Percentiles rank a stretch among this genome's conserved stretches.
phyloP scores from a whole-genome alignment of 2,888 invertebrate species.

The Chydorus sphaericus region DNA sequence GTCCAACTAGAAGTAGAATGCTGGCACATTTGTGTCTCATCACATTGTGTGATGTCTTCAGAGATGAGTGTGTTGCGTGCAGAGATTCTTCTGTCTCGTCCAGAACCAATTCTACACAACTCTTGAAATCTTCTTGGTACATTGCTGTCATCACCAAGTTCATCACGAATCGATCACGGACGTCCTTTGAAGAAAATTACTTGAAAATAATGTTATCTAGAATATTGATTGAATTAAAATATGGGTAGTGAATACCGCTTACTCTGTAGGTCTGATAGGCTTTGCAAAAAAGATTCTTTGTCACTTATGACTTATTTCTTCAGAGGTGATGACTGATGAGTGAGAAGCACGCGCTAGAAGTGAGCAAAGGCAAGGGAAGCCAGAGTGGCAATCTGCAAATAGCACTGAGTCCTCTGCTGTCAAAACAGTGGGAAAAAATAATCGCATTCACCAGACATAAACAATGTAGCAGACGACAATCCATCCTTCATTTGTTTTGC shows the following conservation, averaged over 20 bases:
- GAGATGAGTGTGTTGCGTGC: background rate
- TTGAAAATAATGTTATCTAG: conserved; percentile 19
- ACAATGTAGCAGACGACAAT: too few species aligned
- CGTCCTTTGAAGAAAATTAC: conserved; percentile 42
- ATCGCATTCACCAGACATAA: too few species aligned
- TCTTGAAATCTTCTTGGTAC: background rate
- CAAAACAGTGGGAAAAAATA: conserved; percentile 28
- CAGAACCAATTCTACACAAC: background rate
- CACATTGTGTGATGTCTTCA: background rate
- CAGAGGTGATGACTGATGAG: background rate
- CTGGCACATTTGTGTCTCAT: background rate
- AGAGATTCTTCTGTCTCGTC: background rate
- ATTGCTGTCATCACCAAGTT: conserved; percentile 39
- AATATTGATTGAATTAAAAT: conserved; percentile 5
- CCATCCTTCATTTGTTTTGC: too few species aligned
- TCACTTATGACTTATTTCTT: background rate
- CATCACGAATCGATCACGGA: too few species aligned
- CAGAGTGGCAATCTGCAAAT: background rate
- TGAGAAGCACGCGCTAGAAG: background rate
- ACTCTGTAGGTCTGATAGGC: background rate
- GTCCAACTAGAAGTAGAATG: background rate
- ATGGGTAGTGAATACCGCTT: conserved; percentile 11
- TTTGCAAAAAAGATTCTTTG: background rate
- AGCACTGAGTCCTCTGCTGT: background rate
- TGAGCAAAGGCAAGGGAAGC: background rate